phyloP scores from a whole-genome alignment of 2,113 vertebrate genomes.

The Uria aalge region DNA sequence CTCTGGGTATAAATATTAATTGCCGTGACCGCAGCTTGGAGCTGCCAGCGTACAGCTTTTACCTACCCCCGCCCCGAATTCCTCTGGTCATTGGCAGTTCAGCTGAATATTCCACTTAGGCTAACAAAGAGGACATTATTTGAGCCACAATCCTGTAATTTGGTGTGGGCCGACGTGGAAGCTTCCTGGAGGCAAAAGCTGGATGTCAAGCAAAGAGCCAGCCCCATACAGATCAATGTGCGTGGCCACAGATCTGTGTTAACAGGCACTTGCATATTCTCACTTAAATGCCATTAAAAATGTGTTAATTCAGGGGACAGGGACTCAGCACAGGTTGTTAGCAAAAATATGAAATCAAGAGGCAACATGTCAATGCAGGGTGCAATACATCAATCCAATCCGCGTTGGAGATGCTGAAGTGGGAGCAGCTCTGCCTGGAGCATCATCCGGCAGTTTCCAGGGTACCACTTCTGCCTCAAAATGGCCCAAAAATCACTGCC shows the following conservation, averaged over 20 bases:
- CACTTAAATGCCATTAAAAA: neutral
- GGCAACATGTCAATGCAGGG: neutral
- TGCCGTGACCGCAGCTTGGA: neutral
- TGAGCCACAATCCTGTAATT: neutral
- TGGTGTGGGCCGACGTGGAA: neutral
- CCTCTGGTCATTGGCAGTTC: neutral
- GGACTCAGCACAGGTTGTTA: neutral
- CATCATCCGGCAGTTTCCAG: neutral
- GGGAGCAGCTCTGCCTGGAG: neutral
- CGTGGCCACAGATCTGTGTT: fast-evolving
- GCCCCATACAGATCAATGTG: fast-evolving
- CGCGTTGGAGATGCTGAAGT: neutral
- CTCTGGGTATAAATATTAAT: neutral
- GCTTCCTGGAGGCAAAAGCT: neutral
- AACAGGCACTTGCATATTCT: neutral
- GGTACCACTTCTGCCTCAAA: neutral
- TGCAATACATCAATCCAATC: neutral
- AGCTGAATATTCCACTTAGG: neutral
- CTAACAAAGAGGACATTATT: constrained; percentile 35
- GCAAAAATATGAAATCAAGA: neutral
- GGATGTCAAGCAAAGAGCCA: neutral
- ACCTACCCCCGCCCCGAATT: neutral
- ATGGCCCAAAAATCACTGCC: neutral
- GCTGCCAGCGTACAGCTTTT: neutral
- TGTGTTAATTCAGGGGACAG: fast-evolving